Base-by-base conservation (phyloP, 2,113 vertebrate species). In the Podarcis raffonei region DNA sequence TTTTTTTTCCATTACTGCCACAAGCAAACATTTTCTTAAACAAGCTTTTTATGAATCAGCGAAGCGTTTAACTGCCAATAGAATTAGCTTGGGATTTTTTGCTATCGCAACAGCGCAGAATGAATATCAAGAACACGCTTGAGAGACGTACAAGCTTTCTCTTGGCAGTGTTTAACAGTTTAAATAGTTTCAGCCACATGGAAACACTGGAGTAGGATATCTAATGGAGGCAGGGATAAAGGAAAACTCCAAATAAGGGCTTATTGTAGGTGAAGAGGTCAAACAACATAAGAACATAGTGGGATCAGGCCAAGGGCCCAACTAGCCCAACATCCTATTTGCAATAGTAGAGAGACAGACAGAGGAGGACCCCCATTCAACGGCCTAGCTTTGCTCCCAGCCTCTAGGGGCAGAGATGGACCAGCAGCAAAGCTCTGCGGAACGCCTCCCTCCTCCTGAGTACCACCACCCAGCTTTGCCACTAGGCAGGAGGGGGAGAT, bases 21-120 rank as follows among this genome's bases (percentile, higher is more conserved):
- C 66, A 89, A 79, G 39, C 5, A 87, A 81, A 88, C 91, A 88
- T 59, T 39, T 27, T 3, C 18, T 57, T 37, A 88, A 81, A 66
- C 88, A 90, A 81, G 20, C 2, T 59, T 68, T 53, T 89, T 85
- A 88, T 37, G 81, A 94, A 84, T 91, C 91, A 93, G 85, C 82
- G 91, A 94, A 92, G 57, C 85, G 90, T 84, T 66, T 93, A 90
- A 94, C 85, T 89, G 89, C 35, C 75, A 91, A 87, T 91, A 83
- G 37, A 83, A 92, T 91, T 92, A 92, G 79, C 87, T 92, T n/a
- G 11, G 65, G 35, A 87, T 90, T 23, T 78, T 62, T 91, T 25
- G 83, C 77, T 91, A 25, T 79, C 84, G 87, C 71, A 69, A 32
- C 66, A 89, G 89, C 92, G 81, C 78, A 88, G 90, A 92, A 83